These are phyloP conservation scores for Drosophila funebris DNA, from an alignment of 1,140 invertebrate species.

Conservation along the genomic window DNA sequence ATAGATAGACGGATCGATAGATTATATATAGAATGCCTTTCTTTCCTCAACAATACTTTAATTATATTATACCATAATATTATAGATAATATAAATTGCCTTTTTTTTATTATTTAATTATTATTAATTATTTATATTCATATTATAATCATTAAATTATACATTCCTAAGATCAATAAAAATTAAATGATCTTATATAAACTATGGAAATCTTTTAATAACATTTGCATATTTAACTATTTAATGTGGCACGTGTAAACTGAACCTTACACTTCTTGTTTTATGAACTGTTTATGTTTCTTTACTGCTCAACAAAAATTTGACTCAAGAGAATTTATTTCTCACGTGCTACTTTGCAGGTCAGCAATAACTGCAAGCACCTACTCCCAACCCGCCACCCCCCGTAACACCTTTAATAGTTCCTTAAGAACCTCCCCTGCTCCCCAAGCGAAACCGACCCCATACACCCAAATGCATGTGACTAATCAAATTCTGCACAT, in stretches of 20 bases:
- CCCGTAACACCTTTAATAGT: not conserved
- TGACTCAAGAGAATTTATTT: slow-evolving; percentile 37
- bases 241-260: slow-evolving; percentile 12
- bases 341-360: slow-evolving; percentile 71
- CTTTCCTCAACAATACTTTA: no score
- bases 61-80: no score
- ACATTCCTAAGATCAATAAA: no score
- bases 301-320: not conserved
- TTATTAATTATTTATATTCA: no score
- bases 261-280: not conserved
- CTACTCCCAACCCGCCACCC: not conserved
- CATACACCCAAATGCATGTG: slow-evolving; percentile 45
- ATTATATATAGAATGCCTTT: no score
- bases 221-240: not conserved
- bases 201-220: not conserved
- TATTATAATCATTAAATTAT: no score
- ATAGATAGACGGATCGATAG: no score
- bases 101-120: no score
- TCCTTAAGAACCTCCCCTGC: not conserved
- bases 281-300: slow-evolving; percentile 4
- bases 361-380: slow-evolving; percentile 34
- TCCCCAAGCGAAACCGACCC: not conserved
- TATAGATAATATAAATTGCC: no score
- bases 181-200: no score
- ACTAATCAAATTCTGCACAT: slow-evolving; percentile 69